Evolutionary conservation across 2,113 vertebrate species (phyloP).

Genomic region (Macaca fascicularis): T2T-MFA8v1.1 NC_088377.1:157295001-157295500

Average conservation of each 20-base stretch:
- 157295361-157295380: not conserved
- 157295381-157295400: not conserved
- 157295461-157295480: not conserved
- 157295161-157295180: not conserved
- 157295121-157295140: not conserved
- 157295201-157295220: not conserved
- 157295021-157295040: not conserved
- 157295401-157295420: not conserved
- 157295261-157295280: not conserved
- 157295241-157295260: not conserved
- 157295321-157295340: not conserved
- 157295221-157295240: not conserved
- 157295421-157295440: not conserved
- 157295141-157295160: not conserved
- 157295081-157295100: not conserved
- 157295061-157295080: not conserved
- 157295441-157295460: not conserved
- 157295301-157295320: not conserved
- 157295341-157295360: not conserved
- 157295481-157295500: not conserved
- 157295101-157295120: not conserved
- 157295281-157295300: not conserved
- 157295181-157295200: not conserved
- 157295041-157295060: not conserved
- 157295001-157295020: not conserved